Evolutionary conservation across 2,113 vertebrate genomes (phyloP).

Genomic region (Vombatus ursinus): DNA sequence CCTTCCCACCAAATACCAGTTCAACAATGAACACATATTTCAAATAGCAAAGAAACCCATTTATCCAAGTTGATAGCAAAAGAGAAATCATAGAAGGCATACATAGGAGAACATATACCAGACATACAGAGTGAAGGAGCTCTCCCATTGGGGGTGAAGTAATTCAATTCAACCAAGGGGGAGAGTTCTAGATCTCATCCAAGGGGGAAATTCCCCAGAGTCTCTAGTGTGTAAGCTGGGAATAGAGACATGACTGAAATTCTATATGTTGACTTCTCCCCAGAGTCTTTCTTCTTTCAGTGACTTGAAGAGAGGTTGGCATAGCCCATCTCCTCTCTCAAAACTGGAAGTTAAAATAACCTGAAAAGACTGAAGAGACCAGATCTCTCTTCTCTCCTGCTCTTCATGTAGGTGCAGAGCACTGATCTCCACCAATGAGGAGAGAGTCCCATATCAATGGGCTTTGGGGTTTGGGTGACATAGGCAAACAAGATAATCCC

Average conservation of each 20-base stretch:
- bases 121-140: background rate
- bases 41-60: background rate
- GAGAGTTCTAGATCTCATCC: no score
- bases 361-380: background rate
- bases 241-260: background rate
- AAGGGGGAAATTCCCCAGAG: background rate
- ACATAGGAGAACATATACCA: background rate
- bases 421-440: background rate
- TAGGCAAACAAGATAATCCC: background rate
- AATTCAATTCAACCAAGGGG: background rate
- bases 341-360: background rate
- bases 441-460: background rate
- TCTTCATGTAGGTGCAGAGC: background rate
- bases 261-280: background rate
- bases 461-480: background rate
- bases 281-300: background rate
- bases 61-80: background rate
- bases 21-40: background rate
- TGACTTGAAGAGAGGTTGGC: background rate
- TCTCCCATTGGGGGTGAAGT: background rate
- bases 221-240: background rate
- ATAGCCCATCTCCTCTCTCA: background rate
- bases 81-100: background rate
- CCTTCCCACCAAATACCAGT: background rate
- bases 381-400: background rate